Base-by-base conservation (phyloP, 2,888 invertebrate species). In the Hemicrepidius hirtus region DNA sequence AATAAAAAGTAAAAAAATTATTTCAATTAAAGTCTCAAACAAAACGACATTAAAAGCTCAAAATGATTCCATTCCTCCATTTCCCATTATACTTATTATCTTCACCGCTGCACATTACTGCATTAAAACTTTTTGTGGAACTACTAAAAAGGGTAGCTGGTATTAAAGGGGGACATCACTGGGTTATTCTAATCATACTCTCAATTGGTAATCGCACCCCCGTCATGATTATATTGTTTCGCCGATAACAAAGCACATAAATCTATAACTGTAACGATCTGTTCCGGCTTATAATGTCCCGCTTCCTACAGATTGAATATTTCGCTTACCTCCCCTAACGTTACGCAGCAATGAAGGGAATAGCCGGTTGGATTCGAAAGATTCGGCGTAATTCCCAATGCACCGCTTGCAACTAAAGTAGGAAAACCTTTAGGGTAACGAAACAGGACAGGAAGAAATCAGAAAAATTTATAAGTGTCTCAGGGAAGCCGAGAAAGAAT, bases 231-330 rank as follows among this genome's bases (percentile, higher is more conserved):
- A 70, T 77, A 81, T 81, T 81, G 81, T 80, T 80, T 75, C 75
- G 68, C 59, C 75, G 82, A 81, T 83, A 82, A 81, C 82, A 82
- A 81, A 78, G 78, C 73, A 77, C 78, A 82, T 83, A 84, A 84
- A 84, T 84, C 82, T 78, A 81, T 82, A 82, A 83, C 80, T 80
- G 79, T 82, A 82, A 82, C 82, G 81, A 82, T 79, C 80, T 80
- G 80, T 80, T 82, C 82, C 82, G 82, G 80, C 78, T 80, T 80
- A 80, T 78, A 80, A 79, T 80, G 79, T 79, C 75, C 76, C 77
- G 77, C 75, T 80, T 81, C 81, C 81, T 80, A 76, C 79, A 79
- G 80, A 81, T 79, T 79, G 80, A 80, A 81, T 82, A 81, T 82
- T 82, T 81, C 79, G 79, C 78, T 81, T 77, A 75, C 69, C 75